Conservation (phyloP, 2,797 vertebrate species). For the Hydrocynus forskahlii region DNA sequence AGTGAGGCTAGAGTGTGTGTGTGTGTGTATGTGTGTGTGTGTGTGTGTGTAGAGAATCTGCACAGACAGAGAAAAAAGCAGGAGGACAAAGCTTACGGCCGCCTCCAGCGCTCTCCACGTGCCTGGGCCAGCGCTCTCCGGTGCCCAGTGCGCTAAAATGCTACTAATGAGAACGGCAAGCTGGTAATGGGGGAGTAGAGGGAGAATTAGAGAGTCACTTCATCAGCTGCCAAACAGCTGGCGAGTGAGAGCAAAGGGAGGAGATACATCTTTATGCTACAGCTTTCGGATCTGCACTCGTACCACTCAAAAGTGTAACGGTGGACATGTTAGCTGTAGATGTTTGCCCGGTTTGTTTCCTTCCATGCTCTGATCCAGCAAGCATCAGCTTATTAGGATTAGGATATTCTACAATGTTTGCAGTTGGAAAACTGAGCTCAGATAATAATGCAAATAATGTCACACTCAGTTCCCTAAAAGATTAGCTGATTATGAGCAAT, state of each 20-base stretch:
- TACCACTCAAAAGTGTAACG: constrained; percentile 2
- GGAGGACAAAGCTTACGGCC: background rate
- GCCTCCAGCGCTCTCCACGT: background rate
- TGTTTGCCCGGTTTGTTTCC: background rate
- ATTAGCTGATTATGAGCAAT: too few species aligned
- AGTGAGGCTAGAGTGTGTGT: background rate
- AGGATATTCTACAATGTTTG: background rate
- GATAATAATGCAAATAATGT: background rate
- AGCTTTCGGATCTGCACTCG: background rate
- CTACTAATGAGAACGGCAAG: constrained; percentile 47
- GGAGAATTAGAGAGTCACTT: constrained; percentile 44
- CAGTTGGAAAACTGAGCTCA: background rate
- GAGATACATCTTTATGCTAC: constrained; percentile 9
- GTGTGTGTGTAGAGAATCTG: constrained; percentile 9
- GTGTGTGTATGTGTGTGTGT: constrained; percentile 14
- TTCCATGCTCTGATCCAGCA: background rate
- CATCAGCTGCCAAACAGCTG: constrained; percentile 52
- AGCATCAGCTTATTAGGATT: background rate
- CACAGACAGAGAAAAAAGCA: background rate
- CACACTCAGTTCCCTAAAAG: too few species aligned
- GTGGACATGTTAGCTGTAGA: constrained; percentile 26
- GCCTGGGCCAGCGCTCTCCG: constrained; percentile 24
- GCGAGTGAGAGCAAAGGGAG: constrained; percentile 21
- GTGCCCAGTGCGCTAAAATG: constrained; percentile 41
- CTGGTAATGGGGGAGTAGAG: constrained; percentile 34